These are phyloP conservation scores for Papilio xuthus DNA, from an alignment of 1,140 invertebrate species.

Conservation along the genomic window DNA sequence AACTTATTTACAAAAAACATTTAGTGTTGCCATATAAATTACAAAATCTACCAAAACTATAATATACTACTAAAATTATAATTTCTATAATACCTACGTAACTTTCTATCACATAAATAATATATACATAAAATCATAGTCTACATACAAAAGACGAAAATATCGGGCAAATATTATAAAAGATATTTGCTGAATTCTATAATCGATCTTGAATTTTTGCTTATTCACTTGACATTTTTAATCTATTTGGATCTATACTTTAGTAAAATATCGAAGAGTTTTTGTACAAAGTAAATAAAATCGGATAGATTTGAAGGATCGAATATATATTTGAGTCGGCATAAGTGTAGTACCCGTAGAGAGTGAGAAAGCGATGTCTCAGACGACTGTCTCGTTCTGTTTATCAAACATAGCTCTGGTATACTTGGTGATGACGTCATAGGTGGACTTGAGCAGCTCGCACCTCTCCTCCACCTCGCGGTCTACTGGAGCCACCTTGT, in stretches of 20 bases:
- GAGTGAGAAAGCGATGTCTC: slow-evolving; percentile 54
- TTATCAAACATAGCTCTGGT: slow-evolving; percentile 76
- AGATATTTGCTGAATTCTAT: background rate
- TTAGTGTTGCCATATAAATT: slow-evolving; percentile 23
- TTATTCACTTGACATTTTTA: too few relatives aligned
- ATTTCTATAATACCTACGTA: background rate
- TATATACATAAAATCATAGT: slow-evolving; percentile 14
- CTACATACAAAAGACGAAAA: background rate
- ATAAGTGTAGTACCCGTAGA: slow-evolving; percentile 38
- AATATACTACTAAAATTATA: background rate
- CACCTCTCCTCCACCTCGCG: slow-evolving; percentile 69
- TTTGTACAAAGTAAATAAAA: too few relatives aligned
- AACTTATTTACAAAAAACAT: background rate
- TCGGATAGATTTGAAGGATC: too few relatives aligned
- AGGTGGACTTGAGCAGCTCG: slow-evolving; percentile 74
- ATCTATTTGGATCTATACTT: too few relatives aligned
- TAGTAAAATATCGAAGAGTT: too few relatives aligned
- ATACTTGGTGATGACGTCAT: slow-evolving; percentile 75
- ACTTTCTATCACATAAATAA: background rate
- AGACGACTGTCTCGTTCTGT: slow-evolving; percentile 74
- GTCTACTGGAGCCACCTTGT: slow-evolving; percentile 67
- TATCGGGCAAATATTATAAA: background rate
- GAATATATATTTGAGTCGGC: too few relatives aligned
- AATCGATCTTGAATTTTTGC: too few relatives aligned
- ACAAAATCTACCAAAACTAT: background rate